Conservation (phyloP, 2,888 invertebrate genomes). For the Druceiella hillmani region DNA sequence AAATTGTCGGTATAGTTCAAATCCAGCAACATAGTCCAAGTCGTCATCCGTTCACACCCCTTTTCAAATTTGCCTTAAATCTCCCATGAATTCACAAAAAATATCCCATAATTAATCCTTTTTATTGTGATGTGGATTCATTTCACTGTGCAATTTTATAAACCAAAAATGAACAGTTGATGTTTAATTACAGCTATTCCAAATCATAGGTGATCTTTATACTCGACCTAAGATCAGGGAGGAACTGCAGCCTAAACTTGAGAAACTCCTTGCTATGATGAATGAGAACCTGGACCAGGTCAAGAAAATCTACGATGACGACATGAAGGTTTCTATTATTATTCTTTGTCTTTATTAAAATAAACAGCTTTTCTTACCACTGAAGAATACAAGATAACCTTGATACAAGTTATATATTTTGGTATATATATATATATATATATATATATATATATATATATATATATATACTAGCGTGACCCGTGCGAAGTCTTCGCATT, state of each 20-base stretch:
- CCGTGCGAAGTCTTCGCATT: too few species aligned
- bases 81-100: too few species aligned
- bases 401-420: too few species aligned
- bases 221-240: conserved; percentile 68
- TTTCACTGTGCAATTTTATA: conserved; percentile 3
- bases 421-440: too few species aligned
- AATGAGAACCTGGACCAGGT: conserved; percentile 59
- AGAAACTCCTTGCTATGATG: conserved; percentile 58
- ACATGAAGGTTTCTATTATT: conserved; percentile 32
- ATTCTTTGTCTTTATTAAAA: not conserved
- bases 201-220: conserved; percentile 68
- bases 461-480: too few species aligned
- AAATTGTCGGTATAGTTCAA: too few species aligned
- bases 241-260: conserved; percentile 65
- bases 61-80: too few species aligned
- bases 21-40: too few species aligned
- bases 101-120: not conserved
- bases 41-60: too few species aligned
- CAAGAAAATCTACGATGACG: conserved; percentile 58
- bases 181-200: conserved; percentile 52
- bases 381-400: not conserved
- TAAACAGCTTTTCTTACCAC: not conserved
- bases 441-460: too few species aligned
- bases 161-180: conserved; percentile 7
- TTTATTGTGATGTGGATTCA: too few species aligned